These are phyloP conservation scores for Chalcis sispes DNA, from an alignment of 2,888 invertebrate species.

Conservation along the genomic window DNA sequence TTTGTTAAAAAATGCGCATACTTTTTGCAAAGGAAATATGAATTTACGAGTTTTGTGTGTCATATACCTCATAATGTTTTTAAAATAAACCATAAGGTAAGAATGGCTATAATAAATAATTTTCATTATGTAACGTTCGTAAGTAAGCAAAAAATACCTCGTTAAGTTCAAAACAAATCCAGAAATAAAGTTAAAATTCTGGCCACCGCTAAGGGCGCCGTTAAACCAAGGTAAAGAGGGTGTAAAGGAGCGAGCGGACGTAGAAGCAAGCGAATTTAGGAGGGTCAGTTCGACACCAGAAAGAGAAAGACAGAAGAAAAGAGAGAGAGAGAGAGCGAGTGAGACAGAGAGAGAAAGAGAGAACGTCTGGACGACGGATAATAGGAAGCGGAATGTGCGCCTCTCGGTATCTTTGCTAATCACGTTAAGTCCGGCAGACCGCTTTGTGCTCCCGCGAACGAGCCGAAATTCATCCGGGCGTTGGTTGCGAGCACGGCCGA, in stretches of 20 bases:
- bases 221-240: slow-evolving; percentile 59
- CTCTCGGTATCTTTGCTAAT: slow-evolving; percentile 74
- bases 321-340: slow-evolving; percentile 58
- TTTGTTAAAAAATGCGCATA: no score
- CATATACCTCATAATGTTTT: no score
- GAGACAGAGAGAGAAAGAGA: slow-evolving; percentile 34
- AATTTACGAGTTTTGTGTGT: no score
- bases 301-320: slow-evolving; percentile 53
- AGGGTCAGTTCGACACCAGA: slow-evolving; percentile 25
- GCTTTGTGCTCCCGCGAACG: slow-evolving; percentile 69
- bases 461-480: slow-evolving; percentile 25
- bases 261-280: slow-evolving; percentile 36
- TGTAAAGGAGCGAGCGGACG: slow-evolving; percentile 55
- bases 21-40: no score
- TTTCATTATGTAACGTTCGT: no score
- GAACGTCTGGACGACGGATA: slow-evolving; percentile 73
- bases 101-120: no score
- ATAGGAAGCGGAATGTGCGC: slow-evolving; percentile 64
- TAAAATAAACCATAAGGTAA: no score
- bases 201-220: slow-evolving; percentile 6
- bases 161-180: neutral
- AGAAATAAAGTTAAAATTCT: neutral
- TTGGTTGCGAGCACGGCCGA: no score
- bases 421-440: slow-evolving; percentile 75
- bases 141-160: no score